Percentiles rank a stretch among this genome's conserved stretches.
Evolutionary conservation across 2,888 invertebrate species (phyloP).

Genomic region (Bombylius major): DNA sequence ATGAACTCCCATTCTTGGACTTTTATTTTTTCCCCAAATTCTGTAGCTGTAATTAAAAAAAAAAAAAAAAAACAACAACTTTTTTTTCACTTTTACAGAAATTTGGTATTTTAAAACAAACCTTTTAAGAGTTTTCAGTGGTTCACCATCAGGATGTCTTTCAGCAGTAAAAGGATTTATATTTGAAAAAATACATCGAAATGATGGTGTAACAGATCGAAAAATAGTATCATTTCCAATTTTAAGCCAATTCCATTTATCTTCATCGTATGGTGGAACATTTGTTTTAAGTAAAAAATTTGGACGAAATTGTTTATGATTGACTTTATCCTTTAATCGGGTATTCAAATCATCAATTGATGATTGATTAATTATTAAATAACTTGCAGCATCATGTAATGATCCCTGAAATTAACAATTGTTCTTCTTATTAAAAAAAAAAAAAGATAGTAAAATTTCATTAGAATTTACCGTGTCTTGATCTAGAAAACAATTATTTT

Average conservation of each 20-base stretch:
- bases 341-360: constrained; percentile 51
- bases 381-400: constrained; percentile 50
- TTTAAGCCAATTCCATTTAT: constrained; percentile 52
- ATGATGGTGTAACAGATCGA: constrained; percentile 40
- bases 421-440: background rate
- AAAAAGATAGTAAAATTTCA: background rate
- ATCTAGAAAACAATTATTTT: background rate
- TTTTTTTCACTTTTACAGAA: too few species aligned
- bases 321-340: constrained; percentile 41
- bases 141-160: constrained; percentile 45
- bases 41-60: constrained; percentile 7
- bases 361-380: constrained; percentile 48
- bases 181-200: constrained; percentile 54
- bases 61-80: background rate
- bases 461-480: background rate
- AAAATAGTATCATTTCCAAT: constrained; percentile 49
- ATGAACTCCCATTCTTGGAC: constrained; percentile 42
- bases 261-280: constrained; percentile 50
- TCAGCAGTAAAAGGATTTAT: constrained; percentile 54
- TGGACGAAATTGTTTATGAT: constrained; percentile 46
- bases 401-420: constrained; percentile 40
- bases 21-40: constrained; percentile 1
- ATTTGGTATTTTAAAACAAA: constrained; percentile 21
- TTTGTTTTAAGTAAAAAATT: constrained; percentile 46
- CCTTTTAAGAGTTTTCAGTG: constrained; percentile 48